Base-by-base conservation (phyloP, 2,888 invertebrate species). In the Brenthis hecate region DNA sequence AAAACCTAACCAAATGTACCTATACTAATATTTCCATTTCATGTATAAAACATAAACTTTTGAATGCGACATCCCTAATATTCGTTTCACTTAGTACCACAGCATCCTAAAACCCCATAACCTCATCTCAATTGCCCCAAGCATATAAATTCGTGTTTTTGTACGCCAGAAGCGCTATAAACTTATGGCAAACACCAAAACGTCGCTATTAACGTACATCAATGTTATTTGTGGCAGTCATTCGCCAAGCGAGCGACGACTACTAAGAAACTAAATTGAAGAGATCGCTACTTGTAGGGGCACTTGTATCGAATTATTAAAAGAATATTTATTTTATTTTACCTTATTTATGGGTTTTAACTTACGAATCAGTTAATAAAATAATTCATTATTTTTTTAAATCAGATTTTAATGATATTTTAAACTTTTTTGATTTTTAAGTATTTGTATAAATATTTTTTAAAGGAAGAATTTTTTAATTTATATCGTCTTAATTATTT, bases 181-280 rank as follows among this genome's bases (percentile, higher is more conserved):
- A 68, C 70, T 69, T 75, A 73, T 72, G 70, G 76, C 74, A 73
- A 71, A 69, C 74, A 73, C 74, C 75, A 68, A 72, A 66, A 73
- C 69, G 71, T 73, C 76, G 82, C 86, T 79, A 87, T 89, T 86
- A 89, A 81, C 88, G 83, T 89, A 85, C 82, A 87, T 90, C 90
- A 90, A 84, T 81, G 88, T 89, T 87, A 89, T 90, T 90, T 90
- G 89, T 88, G 81, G 83, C 80, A 85, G 87, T 88, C 88, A 87
- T 87, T 88, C 84, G 80, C 81, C 79, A 81, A 84, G 84, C 85
- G 86, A 84, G 81, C 80, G 79, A 77, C 86, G 89, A 88, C 88
- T 87, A 88, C 87, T 81, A 80, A 86, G 84, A 81, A 83, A 77
- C 84, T 83, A 80, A 72, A 85, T 83, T 84, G 86, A 79, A 82